Conservation (phyloP, 2,888 invertebrate species). For the Scrobipalpa costella region DNA sequence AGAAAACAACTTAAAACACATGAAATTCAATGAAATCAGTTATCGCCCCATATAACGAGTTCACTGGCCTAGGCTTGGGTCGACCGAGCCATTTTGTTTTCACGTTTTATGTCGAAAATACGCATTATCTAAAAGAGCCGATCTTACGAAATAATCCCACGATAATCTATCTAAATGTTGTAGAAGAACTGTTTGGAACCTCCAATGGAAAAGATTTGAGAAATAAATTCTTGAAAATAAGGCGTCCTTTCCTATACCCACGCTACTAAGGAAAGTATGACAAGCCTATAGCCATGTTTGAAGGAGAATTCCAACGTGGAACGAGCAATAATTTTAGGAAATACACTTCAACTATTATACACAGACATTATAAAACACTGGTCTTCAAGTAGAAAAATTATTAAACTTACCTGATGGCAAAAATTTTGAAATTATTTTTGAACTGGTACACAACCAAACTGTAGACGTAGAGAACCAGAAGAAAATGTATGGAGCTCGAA, state of each 20-base stretch:
- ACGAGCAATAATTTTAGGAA: slow-evolving; percentile 62
- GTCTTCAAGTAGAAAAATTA: slow-evolving; percentile 63
- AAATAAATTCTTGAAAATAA: slow-evolving; percentile 79
- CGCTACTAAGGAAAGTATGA: slow-evolving; percentile 78
- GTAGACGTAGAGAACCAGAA: slow-evolving; percentile 81
- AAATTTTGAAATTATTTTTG: slow-evolving; percentile 81
- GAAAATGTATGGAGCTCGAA: slow-evolving; percentile 81
- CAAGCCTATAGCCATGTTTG: slow-evolving; percentile 80
- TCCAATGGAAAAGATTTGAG: slow-evolving; percentile 75
- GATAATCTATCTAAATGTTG: slow-evolving; percentile 68
- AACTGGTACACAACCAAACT: slow-evolving; percentile 81
- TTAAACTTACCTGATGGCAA: slow-evolving; percentile 79
- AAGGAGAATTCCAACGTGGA: slow-evolving; percentile 80
- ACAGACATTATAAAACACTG: slow-evolving; percentile 60
- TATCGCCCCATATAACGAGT: slow-evolving; percentile 76
- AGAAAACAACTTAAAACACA: slow-evolving; percentile 38
- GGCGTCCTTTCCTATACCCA: slow-evolving; percentile 75
- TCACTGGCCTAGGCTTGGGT: slow-evolving; percentile 79
- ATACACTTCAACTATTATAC: slow-evolving; percentile 54
- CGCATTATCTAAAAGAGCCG: slow-evolving; percentile 74
- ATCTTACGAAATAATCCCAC: slow-evolving; percentile 70
- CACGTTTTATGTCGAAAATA: slow-evolving; percentile 78
- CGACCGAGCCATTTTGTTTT: slow-evolving; percentile 82
- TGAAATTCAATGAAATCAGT: slow-evolving; percentile 55
- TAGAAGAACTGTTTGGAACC: slow-evolving; percentile 75